These are phyloP conservation scores for Subanguina moxae DNA, from an alignment of 1,140 invertebrate genomes.

Conservation along the genomic window DNA sequence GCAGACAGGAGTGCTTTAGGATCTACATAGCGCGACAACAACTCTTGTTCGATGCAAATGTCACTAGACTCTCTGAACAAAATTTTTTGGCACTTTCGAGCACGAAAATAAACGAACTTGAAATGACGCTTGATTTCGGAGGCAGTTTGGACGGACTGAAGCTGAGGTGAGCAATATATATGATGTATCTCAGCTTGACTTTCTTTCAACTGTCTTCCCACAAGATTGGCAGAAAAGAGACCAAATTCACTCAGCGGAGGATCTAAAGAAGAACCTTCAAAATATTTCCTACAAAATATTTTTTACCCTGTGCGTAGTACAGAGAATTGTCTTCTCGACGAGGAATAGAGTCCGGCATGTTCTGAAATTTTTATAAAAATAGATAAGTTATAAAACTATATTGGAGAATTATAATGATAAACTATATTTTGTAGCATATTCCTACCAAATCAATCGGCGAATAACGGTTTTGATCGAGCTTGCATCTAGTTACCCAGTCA, in stretches of 20 bases:
- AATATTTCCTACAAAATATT: too few species aligned
- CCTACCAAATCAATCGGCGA: neutral
- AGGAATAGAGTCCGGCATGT: neutral
- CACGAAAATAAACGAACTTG: neutral
- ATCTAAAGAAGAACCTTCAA: too few species aligned
- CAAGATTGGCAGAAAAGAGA: neutral
- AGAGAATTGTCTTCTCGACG: neutral
- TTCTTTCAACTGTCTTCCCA: neutral
- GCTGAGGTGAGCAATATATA: neutral
- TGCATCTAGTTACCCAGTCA: neutral
- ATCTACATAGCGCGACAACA: neutral
- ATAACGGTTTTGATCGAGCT: neutral
- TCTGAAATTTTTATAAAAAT: neutral
- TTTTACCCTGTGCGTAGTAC: neutral
- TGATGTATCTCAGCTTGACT: neutral
- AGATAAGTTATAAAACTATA: neutral
- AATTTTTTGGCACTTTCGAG: neutral
- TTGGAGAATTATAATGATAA: neutral
- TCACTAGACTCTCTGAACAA: neutral
- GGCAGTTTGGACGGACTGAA: slow-evolving; percentile 2
- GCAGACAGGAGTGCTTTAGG: neutral
- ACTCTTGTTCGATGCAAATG: neutral
- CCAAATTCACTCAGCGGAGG: slow-evolving; percentile 5
- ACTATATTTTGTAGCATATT: neutral
- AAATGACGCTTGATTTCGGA: neutral